Percentiles rank a stretch among this genome's conserved stretches.
Conservation (phyloP, 2,888 invertebrate genomes). For the Lycophotia porphyrea region DNA sequence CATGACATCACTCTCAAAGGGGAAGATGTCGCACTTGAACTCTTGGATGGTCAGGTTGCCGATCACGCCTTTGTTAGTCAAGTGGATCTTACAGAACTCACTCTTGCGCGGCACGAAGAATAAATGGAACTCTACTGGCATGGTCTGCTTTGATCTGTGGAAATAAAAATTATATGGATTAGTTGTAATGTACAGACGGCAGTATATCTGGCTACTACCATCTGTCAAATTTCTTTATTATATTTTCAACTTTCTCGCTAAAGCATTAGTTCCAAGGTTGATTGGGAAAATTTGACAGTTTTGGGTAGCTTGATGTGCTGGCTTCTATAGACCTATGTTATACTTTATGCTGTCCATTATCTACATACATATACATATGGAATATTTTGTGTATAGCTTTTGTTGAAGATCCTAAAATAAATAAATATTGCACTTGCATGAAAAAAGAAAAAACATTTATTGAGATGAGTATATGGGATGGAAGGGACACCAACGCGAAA, state of each 20-base stretch:
- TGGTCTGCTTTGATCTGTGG: slow-evolving; percentile 78
- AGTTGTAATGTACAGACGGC: not conserved
- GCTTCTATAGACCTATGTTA: too few relatives aligned
- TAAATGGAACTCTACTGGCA: slow-evolving; percentile 94
- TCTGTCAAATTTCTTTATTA: too few relatives aligned
- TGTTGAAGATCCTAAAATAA: not conserved
- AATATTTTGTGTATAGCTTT: not conserved
- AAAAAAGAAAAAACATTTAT: not conserved
- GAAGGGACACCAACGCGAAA: too few relatives aligned
- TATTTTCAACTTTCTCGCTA: too few relatives aligned
- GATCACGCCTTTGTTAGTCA: slow-evolving; percentile 95
- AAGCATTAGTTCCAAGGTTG: too few relatives aligned
- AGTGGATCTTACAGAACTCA: slow-evolving; percentile 95
- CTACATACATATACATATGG: not conserved
- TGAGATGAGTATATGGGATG: too few relatives aligned
- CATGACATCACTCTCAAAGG: slow-evolving; percentile 97
- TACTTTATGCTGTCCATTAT: not conserved
- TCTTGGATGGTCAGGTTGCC: slow-evolving; percentile 95
- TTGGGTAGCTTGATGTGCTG: too few relatives aligned
- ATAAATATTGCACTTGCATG: not conserved
- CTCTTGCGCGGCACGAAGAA: slow-evolving; percentile 97
- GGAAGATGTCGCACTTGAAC: slow-evolving; percentile 96
- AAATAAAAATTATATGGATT: not conserved
- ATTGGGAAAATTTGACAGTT: too few relatives aligned
- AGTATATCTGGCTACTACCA: too few relatives aligned